Base-by-base conservation (phyloP, 2,113 vertebrate genomes). In the Muscicapa adusta region DNA sequence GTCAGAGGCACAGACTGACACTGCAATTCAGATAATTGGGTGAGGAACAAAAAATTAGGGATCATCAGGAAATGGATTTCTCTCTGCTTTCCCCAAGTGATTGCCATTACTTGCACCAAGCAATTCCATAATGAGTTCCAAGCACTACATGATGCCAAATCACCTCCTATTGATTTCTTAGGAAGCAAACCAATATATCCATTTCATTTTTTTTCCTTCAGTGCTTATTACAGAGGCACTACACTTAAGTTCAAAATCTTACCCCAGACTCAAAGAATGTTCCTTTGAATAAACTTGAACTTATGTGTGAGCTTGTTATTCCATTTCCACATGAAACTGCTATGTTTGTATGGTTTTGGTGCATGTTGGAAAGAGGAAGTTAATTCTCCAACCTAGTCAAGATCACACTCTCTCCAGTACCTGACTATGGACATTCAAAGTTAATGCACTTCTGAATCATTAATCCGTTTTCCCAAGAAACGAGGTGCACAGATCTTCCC, bases 291-390 rank as follows among this genome's bases (percentile, higher is more conserved):
- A 61, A 79, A 53, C 34, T 0, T 36, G 42, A 79, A 57, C 3
- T 83, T 57, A 22, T 0, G 0, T 14, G 26, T 20, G 33, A 70
- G 47, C 34, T 82, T 4, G 8, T 76, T 73, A 65, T 40, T 68
- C 34, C 26, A 38, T 74, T 90, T 92, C 36, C 51, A 66, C 8
- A 13, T 53, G 29, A 15, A 68, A 29, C 31, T 68, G 20, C 50
- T 38, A 7, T 2, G 2, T 47, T 73, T 70, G 8, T 60, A 25
- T 50, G 8, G 56, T 40, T 71, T 67, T n/a, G 58, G 19, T 20
- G 15, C 29, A 8, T 0, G 0, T 2, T 40, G 26, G 45, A 60
- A 54, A 56, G 48, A 67, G 4, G 9, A 89, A 61, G 15, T 10
- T 67, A 34, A 38, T 81, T 93, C 92, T 71, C 57, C 34, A 47